A percentile compares a stretch with the other conserved stretches of the same genome.
Conservation (phyloP, 2,888 invertebrate genomes). For the Hydroisotoma schaefferi region DNA sequence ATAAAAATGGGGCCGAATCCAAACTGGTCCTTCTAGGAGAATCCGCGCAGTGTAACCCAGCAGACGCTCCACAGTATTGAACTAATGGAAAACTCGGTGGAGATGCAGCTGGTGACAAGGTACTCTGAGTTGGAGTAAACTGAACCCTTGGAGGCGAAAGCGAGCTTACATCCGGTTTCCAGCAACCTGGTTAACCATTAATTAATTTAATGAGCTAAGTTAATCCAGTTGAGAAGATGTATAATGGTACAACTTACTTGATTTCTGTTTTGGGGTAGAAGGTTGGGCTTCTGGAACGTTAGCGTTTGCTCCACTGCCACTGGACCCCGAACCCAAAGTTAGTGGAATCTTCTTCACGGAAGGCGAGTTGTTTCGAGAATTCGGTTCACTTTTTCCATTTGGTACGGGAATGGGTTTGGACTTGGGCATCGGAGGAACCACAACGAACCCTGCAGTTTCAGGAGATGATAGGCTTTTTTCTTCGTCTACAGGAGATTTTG, state of each 20-base stretch:
- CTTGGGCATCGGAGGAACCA: conserved; percentile 48
- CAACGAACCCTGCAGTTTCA: conserved; percentile 48
- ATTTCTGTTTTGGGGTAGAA: conserved; percentile 36
- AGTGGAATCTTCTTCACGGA: conserved; percentile 29
- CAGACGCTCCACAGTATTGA: conserved; percentile 45
- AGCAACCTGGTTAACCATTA: too few relatives aligned
- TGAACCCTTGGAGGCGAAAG: conserved; percentile 83
- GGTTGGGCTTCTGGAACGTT: conserved; percentile 24
- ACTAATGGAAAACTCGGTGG: conserved; percentile 47
- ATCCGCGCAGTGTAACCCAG: conserved; percentile 30
- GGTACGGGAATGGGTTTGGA: conserved; percentile 49
- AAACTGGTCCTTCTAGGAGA: conserved; percentile 43
- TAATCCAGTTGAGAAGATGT: too few relatives aligned
- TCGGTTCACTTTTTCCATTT: conserved; percentile 46
- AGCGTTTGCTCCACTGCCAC: conserved; percentile 25
- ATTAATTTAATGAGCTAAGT: too few relatives aligned
- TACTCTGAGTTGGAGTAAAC: conserved; percentile 51
- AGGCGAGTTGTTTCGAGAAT: conserved; percentile 46
- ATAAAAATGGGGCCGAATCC: conserved; percentile 44
- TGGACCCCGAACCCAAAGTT: conserved; percentile 21
- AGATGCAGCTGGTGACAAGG: conserved; percentile 46
- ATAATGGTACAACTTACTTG: conserved; percentile 31
- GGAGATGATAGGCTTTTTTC: conserved; percentile 46
- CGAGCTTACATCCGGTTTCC: conserved; percentile 76
- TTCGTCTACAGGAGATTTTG: conserved; percentile 40